Evolutionary conservation across 2,797 vertebrate genomes (phyloP).

Genomic region (Silurus aristotelis): DNA sequence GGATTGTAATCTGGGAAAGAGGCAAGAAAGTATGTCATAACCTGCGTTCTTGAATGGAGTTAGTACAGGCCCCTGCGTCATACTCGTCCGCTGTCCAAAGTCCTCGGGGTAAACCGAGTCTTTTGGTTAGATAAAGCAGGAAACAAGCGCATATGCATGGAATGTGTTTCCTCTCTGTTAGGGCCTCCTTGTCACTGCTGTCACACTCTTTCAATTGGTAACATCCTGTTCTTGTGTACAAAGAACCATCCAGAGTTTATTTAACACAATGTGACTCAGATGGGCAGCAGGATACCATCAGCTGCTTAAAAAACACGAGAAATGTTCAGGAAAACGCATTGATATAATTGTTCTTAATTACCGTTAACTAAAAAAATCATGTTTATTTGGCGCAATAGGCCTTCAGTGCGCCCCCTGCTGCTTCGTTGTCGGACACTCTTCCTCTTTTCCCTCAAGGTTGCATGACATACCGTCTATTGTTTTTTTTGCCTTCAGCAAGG

Average conservation of each 20-base stretch:
- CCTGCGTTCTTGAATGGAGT: slow-evolving; percentile 26
- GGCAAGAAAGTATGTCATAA: slow-evolving; percentile 37
- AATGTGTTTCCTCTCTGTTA: slow-evolving; percentile 51
- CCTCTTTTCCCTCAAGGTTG: slow-evolving; percentile 39
- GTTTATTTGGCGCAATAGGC: slow-evolving; percentile 13
- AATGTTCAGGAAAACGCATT: not conserved
- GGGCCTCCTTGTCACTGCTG: slow-evolving; percentile 18
- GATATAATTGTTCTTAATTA: not conserved
- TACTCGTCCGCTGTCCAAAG: slow-evolving; percentile 55
- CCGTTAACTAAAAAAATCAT: not conserved
- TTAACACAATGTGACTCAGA: slow-evolving; percentile 22
- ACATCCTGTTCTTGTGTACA: slow-evolving; percentile 49
- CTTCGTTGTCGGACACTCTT: slow-evolving; percentile 15
- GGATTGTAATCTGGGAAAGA: slow-evolving; percentile 32
- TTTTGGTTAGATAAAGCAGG: slow-evolving; percentile 38
- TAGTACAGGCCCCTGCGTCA: slow-evolving; percentile 29
- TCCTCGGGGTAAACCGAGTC: slow-evolving; percentile 23
- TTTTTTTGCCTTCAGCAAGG: slow-evolving; percentile 10
- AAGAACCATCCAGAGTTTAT: slow-evolving; percentile 34
- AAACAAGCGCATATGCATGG: slow-evolving; percentile 43
- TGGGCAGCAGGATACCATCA: not conserved
- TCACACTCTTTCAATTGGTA: slow-evolving; percentile 7
- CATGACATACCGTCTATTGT: slow-evolving; percentile 28
- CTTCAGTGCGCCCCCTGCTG: not conserved
- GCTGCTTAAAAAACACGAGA: not conserved